Evolutionary conservation across 2,113 vertebrate genomes (phyloP), one percentile per base, ranked within the genome.

Genomic region (Vulpes ferrilata): DNA sequence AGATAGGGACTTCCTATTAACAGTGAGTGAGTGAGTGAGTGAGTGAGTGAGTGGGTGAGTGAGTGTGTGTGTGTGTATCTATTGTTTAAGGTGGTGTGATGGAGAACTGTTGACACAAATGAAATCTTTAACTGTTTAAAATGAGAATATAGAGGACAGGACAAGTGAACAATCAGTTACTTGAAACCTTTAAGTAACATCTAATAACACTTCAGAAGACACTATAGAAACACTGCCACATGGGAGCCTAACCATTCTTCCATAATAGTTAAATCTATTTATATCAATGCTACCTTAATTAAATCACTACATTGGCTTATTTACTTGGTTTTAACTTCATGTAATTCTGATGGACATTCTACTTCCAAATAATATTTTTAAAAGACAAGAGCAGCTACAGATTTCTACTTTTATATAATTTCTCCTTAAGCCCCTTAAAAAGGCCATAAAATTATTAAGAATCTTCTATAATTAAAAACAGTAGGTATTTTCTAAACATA

Each of bases 71-170:
- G 32, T 64, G 20, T 19, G 12, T 59, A 48, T 30, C 3, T 80
- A 30, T 2, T n/a, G 38, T 92, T 78, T 55, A 55, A 7, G 71
- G 13, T 65, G 59, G 19, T 6, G 60, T 48, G 64, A 64, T 19
- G 64, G 71, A 87, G 32, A 96, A 51, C 32, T 90, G n/a, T 1
- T 32, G 27, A 83, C 15, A 53, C 15, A n/a, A 83, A 25, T 43
- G 80, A 82, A 94, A 83, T 60, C 53, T 82, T 92, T 71, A 95
- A 84, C 25, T 80, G 43, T 32, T 76, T 57, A 88, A 95, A 97
- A 30, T 94, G 53, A 93, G 76, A 83, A 73, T 12, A 79, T 1
- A 92, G 48, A 69, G 32, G 23, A 12, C 43, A 0, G 0, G 38
- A 32, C 8, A 80, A 59, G 20, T 32, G 64, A 65, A 65, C 15